Evolutionary conservation across 2,888 invertebrate genomes (phyloP), one percentile per base, ranked within the genome.

Genomic region (Macrophya annulata): DNA sequence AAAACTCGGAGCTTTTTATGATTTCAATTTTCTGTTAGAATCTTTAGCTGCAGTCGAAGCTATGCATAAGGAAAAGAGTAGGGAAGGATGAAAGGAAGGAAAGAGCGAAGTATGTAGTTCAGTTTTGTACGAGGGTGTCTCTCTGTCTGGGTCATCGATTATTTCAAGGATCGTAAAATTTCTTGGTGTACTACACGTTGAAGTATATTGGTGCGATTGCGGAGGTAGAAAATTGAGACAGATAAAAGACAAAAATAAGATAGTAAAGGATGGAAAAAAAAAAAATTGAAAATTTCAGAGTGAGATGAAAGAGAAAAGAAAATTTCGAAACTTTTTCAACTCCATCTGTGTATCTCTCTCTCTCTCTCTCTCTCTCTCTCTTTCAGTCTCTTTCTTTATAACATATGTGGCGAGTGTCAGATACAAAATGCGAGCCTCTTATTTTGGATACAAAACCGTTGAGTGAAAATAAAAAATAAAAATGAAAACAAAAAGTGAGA

Each of bases 101-200:
- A 31, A 25, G 21, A 62, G 10, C 21, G 25, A 62, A 62, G 62
- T 21, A 48, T 48, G 48, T 9, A 62, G 62, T 62, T 62, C 21
- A 31, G 37, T 3, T 55, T 68, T 37, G 37, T 68, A 6, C 31
- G 25, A 12, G 71, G 71, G 31, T 71, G 71, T 31, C 74, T 37
- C 68, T 48, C 12, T 25, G 62, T 62, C 62, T 21, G 62, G 74
- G 74, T 74, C 45, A 74, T 74, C 74, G 74, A 74, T 74, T 74
- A 74, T 74, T 74, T 74, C 45, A 45, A 74, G 74, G 74, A 74
- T 74, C 74, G 45, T 74, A 74, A 74, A 74, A 74, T 74, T 31
- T 45, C 74, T 9, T 45, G 43, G 45, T 21, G 45, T 45, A 74
- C n/a, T n/a, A n/a, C n/a, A n/a, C 74, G 21, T 74, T n/a, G 68